Evolutionary conservation across 2,888 invertebrate genomes (phyloP).

Genomic region (Leptodirus hochenwartii): DNA sequence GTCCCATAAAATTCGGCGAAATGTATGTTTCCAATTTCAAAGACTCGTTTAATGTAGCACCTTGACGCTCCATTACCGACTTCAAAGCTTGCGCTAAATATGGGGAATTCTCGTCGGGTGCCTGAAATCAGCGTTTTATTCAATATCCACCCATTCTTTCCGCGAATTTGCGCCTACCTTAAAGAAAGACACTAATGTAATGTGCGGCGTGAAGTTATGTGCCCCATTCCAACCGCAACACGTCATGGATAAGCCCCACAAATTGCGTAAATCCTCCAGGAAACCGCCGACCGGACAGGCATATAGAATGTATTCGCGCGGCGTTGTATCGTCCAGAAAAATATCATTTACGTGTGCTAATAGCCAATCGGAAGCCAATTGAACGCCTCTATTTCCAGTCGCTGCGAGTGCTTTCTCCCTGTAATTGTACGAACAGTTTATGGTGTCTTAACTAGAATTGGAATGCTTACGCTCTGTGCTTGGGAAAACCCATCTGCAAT

Average conservation of each 20-base stretch:
- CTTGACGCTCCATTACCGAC: constrained; percentile 52
- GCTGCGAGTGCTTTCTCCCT: constrained; percentile 82
- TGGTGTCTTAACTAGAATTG: not conserved
- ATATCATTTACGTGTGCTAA: constrained; percentile 78
- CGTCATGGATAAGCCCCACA: constrained; percentile 59
- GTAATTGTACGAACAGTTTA: constrained; percentile 7
- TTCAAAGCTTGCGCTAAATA: constrained; percentile 53
- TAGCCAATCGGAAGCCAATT: constrained; percentile 81
- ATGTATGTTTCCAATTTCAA: constrained; percentile 65
- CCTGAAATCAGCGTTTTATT: constrained; percentile 29
- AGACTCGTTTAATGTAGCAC: constrained; percentile 43
- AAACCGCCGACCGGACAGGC: constrained; percentile 68
- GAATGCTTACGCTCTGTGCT: constrained; percentile 65
- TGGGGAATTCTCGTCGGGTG: constrained; percentile 53
- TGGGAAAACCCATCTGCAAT: constrained; percentile 77
- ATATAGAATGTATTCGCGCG: constrained; percentile 75
- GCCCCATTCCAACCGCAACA: constrained; percentile 77
- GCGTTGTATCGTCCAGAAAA: constrained; percentile 53
- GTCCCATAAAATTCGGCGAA: constrained; percentile 79
- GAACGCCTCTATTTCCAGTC: constrained; percentile 74
- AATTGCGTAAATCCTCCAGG: constrained; percentile 50
- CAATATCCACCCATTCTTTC: not conserved
- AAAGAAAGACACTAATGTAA: constrained; percentile 78
- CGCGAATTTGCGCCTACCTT: constrained; percentile 35
- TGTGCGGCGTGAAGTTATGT: constrained; percentile 78